A percentile compares a stretch with the other conserved stretches of the same genome.
Conservation (phyloP, 1,140 invertebrate species). For the Nymphalis io region DNA sequence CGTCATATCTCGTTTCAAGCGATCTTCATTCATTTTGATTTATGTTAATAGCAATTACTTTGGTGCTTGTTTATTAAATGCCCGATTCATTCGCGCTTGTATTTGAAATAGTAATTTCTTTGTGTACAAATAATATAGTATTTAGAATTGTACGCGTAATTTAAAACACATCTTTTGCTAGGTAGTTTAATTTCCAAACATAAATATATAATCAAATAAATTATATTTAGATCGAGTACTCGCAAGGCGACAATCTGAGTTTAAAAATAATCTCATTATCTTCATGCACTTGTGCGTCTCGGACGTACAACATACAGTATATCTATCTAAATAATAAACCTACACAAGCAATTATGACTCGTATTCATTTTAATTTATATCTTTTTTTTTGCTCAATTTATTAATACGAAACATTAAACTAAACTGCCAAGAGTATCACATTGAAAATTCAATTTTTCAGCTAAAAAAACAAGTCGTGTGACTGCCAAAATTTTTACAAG, state of each 20-base stretch:
- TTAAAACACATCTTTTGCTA: neutral
- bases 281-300: neutral
- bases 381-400: neutral
- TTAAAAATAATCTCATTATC: constrained; percentile 25
- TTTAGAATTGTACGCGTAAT: neutral
- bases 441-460: constrained; percentile 19
- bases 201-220: constrained; percentile 18
- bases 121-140: neutral
- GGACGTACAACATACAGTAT: neutral
- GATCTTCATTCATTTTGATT: neutral
- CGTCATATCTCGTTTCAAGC: neutral
- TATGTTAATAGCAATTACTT: neutral
- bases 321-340: neutral
- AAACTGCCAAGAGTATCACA: constrained; percentile 17
- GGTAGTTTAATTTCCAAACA: constrained; percentile 12
- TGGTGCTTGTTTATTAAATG: neutral
- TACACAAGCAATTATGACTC: neutral
- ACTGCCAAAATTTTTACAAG: constrained; percentile 18
- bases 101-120: neutral
- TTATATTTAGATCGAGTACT: constrained; percentile 31
- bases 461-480: constrained; percentile 5
- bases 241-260: constrained; percentile 29
- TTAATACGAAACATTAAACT: neutral
- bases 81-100: no score
- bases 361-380: neutral